Evolutionary conservation across 2,113 vertebrate genomes (phyloP), one percentile per base, ranked within the genome.

Genomic region (Cyprinodon tularosa): DNA sequence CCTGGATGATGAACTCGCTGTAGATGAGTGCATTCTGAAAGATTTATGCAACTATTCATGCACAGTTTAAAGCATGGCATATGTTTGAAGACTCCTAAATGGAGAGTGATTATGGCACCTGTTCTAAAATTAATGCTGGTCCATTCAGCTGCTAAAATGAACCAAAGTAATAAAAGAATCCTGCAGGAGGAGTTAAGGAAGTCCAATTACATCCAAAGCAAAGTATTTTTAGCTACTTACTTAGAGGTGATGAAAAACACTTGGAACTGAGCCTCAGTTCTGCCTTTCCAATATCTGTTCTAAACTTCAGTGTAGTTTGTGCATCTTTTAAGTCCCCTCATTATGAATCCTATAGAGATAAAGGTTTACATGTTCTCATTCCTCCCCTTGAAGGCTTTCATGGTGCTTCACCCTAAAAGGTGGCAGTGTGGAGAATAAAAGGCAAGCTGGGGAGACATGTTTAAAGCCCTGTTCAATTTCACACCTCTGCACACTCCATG

Each of bases 1-100:
- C 82, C 83, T 81, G 78, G 82, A 87, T 89, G 91, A 92, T 90
- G 85, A 91, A 88, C 84, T 85, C 71, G 59, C 70, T 83, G 83
- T 80, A 88, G 84, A 87, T 88, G 86, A 91, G 87, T 92, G 88
- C 88, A 62, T 81, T 62, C 84, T 92, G 78, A 92, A 92, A 90
- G 77, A 92, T 92, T 92, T 66, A 92, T 91, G 70, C 85, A 70
- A 63, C 86, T 73, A 71, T 90, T 90, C 84, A 85, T 78, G 80
- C 87, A 86, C 88, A 86, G 88, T 90, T 91, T 92, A 90, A 87
- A 80, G 74, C 62, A 39, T 67, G 83, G 82, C 86, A 74, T 77
- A 87, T 89, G 81, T 86, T 86, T 80, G 81, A 86, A 62, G 80
- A 72, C 60, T 71, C 71, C 75, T 89, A 86, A 89, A 78, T 68